These are phyloP conservation scores for Aldrovandia affinis DNA, from an alignment of 2,797 vertebrate species.

Conservation along the genomic window DNA sequence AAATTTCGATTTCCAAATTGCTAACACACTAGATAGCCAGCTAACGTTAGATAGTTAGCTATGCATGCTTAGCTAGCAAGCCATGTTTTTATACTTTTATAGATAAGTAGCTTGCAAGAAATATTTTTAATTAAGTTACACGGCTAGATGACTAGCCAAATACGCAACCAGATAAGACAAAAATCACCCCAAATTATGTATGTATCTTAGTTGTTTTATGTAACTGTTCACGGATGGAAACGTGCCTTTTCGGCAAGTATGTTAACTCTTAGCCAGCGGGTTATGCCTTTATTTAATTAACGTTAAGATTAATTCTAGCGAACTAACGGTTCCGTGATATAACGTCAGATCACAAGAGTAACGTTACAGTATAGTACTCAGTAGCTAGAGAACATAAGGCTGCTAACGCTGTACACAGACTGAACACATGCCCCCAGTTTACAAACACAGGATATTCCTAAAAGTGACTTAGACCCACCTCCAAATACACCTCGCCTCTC, in stretches of 20 bases:
- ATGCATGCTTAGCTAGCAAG: too few species aligned
- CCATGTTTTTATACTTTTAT: too few species aligned
- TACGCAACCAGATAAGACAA: too few species aligned
- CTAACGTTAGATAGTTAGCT: not conserved
- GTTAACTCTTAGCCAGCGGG: not conserved
- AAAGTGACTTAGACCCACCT: conserved; percentile 24
- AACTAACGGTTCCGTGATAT: too few species aligned
- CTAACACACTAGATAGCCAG: too few species aligned
- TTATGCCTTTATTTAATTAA: not conserved
- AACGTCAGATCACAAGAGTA: not conserved
- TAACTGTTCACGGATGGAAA: not conserved
- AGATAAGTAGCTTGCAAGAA: too few species aligned
- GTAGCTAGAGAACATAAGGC: not conserved
- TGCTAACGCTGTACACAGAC: not conserved
- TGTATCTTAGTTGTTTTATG: not conserved
- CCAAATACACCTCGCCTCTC: conserved; percentile 30
- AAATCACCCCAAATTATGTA: too few species aligned
- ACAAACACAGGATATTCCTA: conserved; percentile 37
- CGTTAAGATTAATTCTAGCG: not conserved
- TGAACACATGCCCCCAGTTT: conserved; percentile 55
- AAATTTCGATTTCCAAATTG: not conserved
- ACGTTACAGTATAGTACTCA: not conserved
- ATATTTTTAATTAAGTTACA: too few species aligned
- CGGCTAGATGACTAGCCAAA: too few species aligned
- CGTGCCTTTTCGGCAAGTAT: not conserved